A percentile compares a stretch with the other conserved stretches of the same genome.
phyloP scores from a whole-genome alignment of 1,140 invertebrate species.

The Caerostris darwini region DNA sequence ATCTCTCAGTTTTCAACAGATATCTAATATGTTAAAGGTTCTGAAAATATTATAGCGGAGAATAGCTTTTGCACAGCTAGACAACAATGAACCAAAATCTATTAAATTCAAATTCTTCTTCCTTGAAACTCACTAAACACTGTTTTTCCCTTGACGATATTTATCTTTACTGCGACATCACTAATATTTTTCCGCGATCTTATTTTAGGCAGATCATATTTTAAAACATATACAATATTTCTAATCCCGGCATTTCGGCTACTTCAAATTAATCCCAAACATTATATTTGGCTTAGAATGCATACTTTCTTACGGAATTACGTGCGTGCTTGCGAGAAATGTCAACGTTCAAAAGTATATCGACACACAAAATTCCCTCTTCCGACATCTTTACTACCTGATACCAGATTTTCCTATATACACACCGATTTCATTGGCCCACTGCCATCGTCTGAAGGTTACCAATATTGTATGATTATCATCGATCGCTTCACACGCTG shows the following conservation, averaged over 20 bases:
- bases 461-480: constrained; percentile 81
- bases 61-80: neutral
- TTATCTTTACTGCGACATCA: neutral
- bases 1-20: constrained; percentile 48
- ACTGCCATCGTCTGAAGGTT: constrained; percentile 80
- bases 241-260: neutral
- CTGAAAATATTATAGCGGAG: neutral
- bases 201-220: neutral
- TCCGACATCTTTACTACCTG: neutral
- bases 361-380: neutral
- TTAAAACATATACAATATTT: neutral
- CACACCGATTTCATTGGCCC: constrained; percentile 84
- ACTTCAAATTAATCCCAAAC: neutral
- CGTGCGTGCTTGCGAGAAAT: neutral
- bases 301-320: neutral
- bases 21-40: neutral
- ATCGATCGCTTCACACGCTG: constrained; percentile 81
- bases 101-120: neutral
- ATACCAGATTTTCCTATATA: constrained; percentile 77
- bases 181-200: neutral
- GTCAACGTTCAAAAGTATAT: neutral
- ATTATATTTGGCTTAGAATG: constrained; percentile 2
- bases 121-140: neutral
- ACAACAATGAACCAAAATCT: neutral
- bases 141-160: neutral